Conservation (phyloP, 2,113 vertebrate genomes). For the Telmatochromis bifrenatus region DNA sequence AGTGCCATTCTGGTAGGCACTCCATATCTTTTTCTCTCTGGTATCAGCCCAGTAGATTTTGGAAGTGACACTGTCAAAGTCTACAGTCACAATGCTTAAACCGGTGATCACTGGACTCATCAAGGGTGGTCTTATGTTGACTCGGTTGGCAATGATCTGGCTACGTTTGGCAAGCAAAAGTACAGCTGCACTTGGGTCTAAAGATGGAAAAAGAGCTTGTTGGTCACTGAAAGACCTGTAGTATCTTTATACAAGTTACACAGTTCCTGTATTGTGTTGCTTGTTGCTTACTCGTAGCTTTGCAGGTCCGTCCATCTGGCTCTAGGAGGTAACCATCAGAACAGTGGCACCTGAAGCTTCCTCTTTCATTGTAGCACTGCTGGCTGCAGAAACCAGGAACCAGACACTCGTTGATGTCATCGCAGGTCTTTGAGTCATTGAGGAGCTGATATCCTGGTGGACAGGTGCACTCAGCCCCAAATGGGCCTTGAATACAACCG, state of each 20-base stretch:
- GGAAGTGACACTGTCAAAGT: slow-evolving; percentile 59
- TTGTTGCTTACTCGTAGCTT: slow-evolving; percentile 33
- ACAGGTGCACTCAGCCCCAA: slow-evolving; percentile 66
- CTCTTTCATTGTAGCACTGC: slow-evolving; percentile 64
- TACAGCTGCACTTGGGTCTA: slow-evolving; percentile 44
- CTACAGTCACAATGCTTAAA: slow-evolving; percentile 54
- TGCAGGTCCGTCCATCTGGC: slow-evolving; percentile 64
- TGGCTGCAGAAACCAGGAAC: slow-evolving; percentile 70
- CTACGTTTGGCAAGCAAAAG: slow-evolving; percentile 58
- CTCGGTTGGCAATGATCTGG: slow-evolving; percentile 52
- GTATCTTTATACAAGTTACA: background rate
- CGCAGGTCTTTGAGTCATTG: slow-evolving; percentile 68
- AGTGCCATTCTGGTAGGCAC: slow-evolving; percentile 52
- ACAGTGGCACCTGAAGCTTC: slow-evolving; percentile 66
- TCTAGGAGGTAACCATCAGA: slow-evolving; percentile 59
- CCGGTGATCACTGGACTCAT: slow-evolving; percentile 38
- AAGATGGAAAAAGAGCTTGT: background rate
- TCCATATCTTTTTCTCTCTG: slow-evolving; percentile 61
- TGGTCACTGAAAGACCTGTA: background rate
- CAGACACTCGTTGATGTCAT: slow-evolving; percentile 65
- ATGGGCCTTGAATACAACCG: slow-evolving; percentile 61
- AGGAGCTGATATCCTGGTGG: slow-evolving; percentile 55
- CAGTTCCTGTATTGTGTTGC: background rate
- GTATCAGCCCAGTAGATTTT: slow-evolving; percentile 67
- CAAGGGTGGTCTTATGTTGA: slow-evolving; percentile 46